Evolutionary conservation across 2,888 invertebrate species (phyloP).

Genomic region (Megalurothrips usitatus): DNA sequence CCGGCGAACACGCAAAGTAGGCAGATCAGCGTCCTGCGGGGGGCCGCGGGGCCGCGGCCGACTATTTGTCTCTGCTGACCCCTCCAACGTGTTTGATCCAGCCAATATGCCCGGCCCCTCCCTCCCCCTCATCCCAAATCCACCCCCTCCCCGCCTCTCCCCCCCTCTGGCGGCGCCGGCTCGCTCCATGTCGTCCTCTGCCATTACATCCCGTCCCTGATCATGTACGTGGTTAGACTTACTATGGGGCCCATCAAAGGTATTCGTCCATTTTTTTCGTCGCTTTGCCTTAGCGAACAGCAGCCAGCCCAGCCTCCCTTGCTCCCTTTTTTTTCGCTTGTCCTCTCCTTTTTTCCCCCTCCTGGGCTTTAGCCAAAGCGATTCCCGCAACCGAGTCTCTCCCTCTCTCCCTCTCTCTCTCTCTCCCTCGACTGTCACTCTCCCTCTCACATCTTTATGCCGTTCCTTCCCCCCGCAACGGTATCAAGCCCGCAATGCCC

Average conservation of each 20-base stretch:
- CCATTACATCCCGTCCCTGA: slow-evolving; percentile 5
- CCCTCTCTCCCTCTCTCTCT: background rate
- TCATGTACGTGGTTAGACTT: slow-evolving; percentile 24
- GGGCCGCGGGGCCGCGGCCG: too few relatives aligned
- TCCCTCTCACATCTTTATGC: too few relatives aligned
- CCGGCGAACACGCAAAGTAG: too few relatives aligned
- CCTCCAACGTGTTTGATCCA: background rate
- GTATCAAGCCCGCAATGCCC: background rate
- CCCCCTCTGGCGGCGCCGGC: background rate
- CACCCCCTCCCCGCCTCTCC: background rate
- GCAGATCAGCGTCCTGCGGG: too few relatives aligned
- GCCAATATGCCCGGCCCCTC: background rate
- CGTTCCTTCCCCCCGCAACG: too few relatives aligned
- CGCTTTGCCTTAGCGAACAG: background rate
- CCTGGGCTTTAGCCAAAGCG: background rate
- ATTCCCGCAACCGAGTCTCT: background rate
- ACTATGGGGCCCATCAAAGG: slow-evolving; percentile 24
- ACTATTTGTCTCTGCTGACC: too few relatives aligned
- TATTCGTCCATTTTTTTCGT: slow-evolving; percentile 26
- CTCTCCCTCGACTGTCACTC: background rate
- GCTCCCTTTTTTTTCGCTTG: background rate
- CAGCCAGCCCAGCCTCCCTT: background rate
- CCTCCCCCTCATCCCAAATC: background rate
- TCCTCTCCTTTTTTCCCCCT: background rate
- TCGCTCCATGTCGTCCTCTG: background rate